Conservation (phyloP, 2,113 vertebrate genomes). For the Tachycineta bicolor region DNA sequence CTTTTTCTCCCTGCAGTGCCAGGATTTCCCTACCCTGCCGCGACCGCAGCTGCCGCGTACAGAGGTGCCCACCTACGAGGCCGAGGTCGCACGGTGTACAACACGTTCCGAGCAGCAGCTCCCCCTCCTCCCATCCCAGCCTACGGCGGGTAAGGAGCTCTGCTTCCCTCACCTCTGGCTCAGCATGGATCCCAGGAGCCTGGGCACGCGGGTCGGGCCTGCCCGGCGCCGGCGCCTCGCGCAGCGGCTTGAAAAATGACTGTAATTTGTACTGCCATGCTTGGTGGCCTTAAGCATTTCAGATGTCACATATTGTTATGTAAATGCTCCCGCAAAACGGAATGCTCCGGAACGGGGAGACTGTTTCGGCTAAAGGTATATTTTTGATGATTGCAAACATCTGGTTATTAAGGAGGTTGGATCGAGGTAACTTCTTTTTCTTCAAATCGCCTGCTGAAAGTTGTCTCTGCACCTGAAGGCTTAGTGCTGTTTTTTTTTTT, state of each 20-base stretch:
- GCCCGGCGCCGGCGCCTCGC: constrained; percentile 73
- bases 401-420: constrained; percentile 82
- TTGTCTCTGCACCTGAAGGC: neutral
- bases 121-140: constrained; percentile 93
- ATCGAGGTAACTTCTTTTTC: constrained; percentile 38
- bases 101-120: constrained; percentile 91
- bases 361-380: constrained; percentile 65
- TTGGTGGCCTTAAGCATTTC: constrained; percentile 79
- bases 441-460: neutral
- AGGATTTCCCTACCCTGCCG: constrained; percentile 93
- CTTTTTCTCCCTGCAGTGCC: constrained; percentile 78
- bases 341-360: constrained; percentile 70
- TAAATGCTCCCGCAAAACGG: constrained; percentile 74
- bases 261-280: constrained; percentile 82
- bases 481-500: neutral
- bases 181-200: neutral
- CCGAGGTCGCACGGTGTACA: constrained; percentile 92
- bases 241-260: constrained; percentile 79
- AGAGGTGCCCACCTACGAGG: constrained; percentile 93
- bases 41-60: constrained; percentile 90
- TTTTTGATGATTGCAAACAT: constrained; percentile 76
- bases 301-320: constrained; percentile 81
- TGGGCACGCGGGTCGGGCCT: constrained; percentile 52
- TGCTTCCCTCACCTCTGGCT: neutral
- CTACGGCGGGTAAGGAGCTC: constrained; percentile 90